Evolutionary conservation across 2,888 invertebrate genomes (phyloP).

Genomic region (Leistus spinibarbis): DNA sequence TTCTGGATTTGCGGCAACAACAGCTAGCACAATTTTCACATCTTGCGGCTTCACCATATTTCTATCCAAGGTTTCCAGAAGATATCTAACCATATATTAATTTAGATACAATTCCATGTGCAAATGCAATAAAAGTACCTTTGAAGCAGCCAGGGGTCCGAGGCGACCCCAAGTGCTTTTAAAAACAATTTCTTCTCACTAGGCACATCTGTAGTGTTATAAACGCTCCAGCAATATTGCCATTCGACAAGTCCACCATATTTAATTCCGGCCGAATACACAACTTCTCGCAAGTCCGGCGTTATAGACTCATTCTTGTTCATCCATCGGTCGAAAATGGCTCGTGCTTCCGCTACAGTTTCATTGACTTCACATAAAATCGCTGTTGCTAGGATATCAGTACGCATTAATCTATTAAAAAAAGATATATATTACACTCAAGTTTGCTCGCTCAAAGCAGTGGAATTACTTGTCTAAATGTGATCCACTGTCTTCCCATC

Average conservation of each 20-base stretch:
- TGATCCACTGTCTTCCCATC: constrained; percentile 68
- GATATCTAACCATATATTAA: too few species aligned
- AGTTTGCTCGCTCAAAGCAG: too few species aligned
- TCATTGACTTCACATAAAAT: constrained; percentile 73
- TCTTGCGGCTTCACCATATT: constrained; percentile 72
- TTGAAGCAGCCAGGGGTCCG: constrained; percentile 81
- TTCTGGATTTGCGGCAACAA: constrained; percentile 75
- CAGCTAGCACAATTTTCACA: constrained; percentile 71
- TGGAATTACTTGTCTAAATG: constrained; percentile 67
- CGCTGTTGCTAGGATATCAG: constrained; percentile 73
- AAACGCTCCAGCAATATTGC: constrained; percentile 77
- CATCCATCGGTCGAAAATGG: constrained; percentile 76
- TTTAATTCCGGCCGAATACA: constrained; percentile 71
- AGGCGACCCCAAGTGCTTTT: constrained; percentile 71
- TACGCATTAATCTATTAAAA: constrained; percentile 68
- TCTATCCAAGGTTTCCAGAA: constrained; percentile 73
- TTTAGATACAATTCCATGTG: too few species aligned
- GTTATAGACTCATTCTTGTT: constrained; percentile 67
- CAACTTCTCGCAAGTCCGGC: constrained; percentile 76
- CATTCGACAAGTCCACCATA: constrained; percentile 75
- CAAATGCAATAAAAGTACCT: constrained; percentile 58
- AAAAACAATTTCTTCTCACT: constrained; percentile 76
- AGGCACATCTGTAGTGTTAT: constrained; percentile 68
- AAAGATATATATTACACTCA: background rate
- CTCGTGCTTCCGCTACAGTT: constrained; percentile 71